Percentiles rank a stretch among this genome's conserved stretches.
Evolutionary conservation across 2,797 vertebrate species (phyloP).

Genomic region (Muraenolepis orangiensis): DNA sequence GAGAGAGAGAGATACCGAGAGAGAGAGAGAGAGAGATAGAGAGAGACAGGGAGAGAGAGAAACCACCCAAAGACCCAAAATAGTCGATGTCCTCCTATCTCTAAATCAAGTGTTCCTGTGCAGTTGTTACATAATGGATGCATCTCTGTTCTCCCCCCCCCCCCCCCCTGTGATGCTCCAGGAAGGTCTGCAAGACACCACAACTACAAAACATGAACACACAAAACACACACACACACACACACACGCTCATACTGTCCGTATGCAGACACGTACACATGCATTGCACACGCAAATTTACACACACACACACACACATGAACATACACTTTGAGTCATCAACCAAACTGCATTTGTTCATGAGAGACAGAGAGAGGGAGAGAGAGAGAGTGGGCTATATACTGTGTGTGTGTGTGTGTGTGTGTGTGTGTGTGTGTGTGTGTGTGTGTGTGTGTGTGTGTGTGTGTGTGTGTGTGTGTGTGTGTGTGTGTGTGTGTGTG

Average conservation of each 20-base stretch:
- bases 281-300: neutral
- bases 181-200: neutral
- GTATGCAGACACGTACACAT: neutral
- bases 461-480: constrained; percentile 21
- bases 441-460: constrained; percentile 8
- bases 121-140: neutral
- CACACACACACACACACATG: neutral
- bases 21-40: neutral
- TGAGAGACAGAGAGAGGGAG: neutral
- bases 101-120: neutral
- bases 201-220: neutral
- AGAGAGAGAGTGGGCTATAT: neutral
- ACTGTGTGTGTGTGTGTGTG: neutral
- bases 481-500: constrained; percentile 4
- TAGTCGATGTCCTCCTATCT: neutral
- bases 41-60: neutral
- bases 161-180: neutral
- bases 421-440: constrained; percentile 1
- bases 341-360: no score
- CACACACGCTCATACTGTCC: neutral
- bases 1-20: no score
- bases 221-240: neutral
- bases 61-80: neutral
- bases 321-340: no score
- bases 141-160: neutral